Conservation (phyloP, 2,797 vertebrate genomes). For the Spinus olivaceus region DNA sequence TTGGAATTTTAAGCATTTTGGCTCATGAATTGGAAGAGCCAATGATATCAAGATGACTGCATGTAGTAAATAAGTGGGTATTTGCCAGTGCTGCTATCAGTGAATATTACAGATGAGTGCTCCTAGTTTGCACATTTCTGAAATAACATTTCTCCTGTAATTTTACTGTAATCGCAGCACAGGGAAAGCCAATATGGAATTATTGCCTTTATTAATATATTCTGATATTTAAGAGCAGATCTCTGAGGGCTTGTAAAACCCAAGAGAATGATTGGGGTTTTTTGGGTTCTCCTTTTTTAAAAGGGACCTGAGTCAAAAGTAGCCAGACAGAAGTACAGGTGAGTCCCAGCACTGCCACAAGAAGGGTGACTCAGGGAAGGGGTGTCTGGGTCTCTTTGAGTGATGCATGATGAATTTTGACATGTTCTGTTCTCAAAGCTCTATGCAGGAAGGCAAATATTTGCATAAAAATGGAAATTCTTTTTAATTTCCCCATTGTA, state of each 20-base stretch:
- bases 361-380: not conserved
- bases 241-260: not conserved
- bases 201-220: not conserved
- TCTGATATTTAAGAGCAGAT: not conserved
- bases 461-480: not conserved
- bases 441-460: not conserved
- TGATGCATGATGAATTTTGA: not conserved
- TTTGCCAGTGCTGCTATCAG: not conserved
- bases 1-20: constrained; percentile 48
- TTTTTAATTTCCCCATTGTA: not conserved
- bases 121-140: not conserved
- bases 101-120: not conserved
- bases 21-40: not conserved
- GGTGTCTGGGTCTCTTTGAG: not conserved
- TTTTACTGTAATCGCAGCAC: not conserved
- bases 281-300: not conserved
- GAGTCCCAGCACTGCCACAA: not conserved
- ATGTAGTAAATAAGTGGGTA: not conserved
- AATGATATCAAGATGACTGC: not conserved
- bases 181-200: not conserved
- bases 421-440: not conserved
- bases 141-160: not conserved
- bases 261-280: fast-evolving
- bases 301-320: not conserved
- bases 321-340: not conserved